Conservation (phyloP, 30 jellyfish, hydroid and myxozoan genomes). For the Clytia hemisphaerica region DNA sequence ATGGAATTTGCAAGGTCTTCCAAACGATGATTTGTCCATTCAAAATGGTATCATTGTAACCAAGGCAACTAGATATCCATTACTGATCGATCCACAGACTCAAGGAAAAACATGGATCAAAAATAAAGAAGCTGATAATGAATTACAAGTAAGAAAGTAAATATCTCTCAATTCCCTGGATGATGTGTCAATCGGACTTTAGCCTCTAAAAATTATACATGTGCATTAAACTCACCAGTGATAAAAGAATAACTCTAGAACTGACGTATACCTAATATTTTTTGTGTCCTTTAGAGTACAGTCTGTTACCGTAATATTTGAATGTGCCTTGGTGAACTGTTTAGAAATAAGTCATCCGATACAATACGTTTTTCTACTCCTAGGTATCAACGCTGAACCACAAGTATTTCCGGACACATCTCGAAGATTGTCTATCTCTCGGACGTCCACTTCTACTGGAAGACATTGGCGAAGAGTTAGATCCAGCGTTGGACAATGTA, state of each 20-base stretch:
- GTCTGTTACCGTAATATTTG: neutral
- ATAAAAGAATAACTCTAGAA: neutral
- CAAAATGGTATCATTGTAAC: constrained; percentile 95
- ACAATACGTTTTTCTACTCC: neutral
- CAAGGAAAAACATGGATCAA: constrained; percentile 89
- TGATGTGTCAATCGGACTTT: neutral
- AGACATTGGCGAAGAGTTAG: constrained; percentile 92
- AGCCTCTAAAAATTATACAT: too few relatives aligned
- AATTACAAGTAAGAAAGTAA: constrained; percentile 46
- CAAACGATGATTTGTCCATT: constrained; percentile 87
- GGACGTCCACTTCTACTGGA: constrained; percentile 82
- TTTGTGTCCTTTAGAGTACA: too few relatives aligned
- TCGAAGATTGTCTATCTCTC: constrained; percentile 80
- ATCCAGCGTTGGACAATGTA: constrained; percentile 94
- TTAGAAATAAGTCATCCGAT: too few relatives aligned
- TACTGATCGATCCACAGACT: constrained; percentile 91
- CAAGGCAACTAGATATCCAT: constrained; percentile 89
- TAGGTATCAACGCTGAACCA: constrained; percentile 82
- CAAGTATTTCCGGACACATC: constrained; percentile 87
- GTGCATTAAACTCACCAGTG: too few relatives aligned
- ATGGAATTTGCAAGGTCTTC: constrained; percentile 94
- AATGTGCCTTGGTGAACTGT: too few relatives aligned
- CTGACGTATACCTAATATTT: neutral
- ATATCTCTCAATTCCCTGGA: neutral
- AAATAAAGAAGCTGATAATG: constrained; percentile 58